Base-by-base conservation (phyloP, 2,888 invertebrate genomes). In the Dryobotodes eremita region DNA sequence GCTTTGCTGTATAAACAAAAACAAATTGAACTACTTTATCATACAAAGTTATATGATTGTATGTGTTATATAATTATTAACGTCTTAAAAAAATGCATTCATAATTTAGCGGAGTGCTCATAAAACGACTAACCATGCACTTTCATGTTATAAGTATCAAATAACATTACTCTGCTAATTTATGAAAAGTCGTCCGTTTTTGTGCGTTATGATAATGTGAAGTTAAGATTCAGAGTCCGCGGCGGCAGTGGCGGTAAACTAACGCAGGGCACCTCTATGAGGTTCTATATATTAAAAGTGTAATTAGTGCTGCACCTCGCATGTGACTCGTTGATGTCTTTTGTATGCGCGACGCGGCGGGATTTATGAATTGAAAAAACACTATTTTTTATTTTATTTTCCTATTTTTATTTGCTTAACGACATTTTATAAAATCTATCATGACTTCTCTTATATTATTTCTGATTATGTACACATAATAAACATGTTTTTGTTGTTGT, bases 271-370 rank as follows among this genome's bases (percentile, higher is more conserved):
- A 64, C 42, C 55, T 71, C 61, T 68, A 62, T 23, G n/a, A 55
- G 23, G n/a, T 73, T n/a, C n/a, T 77, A 77, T 81, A 73, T 74
- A 62, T 74, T 65, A 62, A 5, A 42, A 13, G 31, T 46, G 4
- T 65, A 71, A 70, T 86, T 75, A 86, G 53, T 65, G 61, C 53
- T 68, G 72, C 59, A 31, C 50, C 57, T 42, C 61, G 86, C 72
- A 81, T 73, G 42, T 62, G 4, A 55, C 36, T 79, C 86, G 89
- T 89, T 86, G 73, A 89, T 84, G 73, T 90, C 90, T 89, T 89
- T 85, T 85, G 71, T 79, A 86, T 15, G 83, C 31, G 82, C 42
- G 31, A 53, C 36, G 31, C 53, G 48, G 15, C 26, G 17, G 13
- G 17, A n/a, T 20, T 2, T 53, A 13, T 0, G n/a, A 50, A 57